Evolutionary conservation across 1,140 invertebrate genomes (phyloP).

Genomic region (Danaus melanippus): DNA sequence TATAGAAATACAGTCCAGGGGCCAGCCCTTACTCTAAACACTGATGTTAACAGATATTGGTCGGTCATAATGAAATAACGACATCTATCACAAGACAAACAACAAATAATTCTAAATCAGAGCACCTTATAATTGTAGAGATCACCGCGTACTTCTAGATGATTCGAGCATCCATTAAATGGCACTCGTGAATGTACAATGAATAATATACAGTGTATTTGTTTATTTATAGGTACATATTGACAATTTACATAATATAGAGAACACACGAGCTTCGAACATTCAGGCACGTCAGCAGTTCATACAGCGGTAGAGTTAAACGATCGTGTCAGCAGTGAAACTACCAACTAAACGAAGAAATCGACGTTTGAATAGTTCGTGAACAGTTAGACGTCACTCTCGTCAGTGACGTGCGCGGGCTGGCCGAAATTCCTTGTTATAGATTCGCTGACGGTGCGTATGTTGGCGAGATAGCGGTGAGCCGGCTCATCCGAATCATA

Average conservation of each 20-base stretch:
- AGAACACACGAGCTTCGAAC: slow-evolving; percentile 37
- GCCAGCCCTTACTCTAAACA: slow-evolving; percentile 53
- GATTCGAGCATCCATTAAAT: slow-evolving; percentile 55
- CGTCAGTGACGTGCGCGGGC: slow-evolving; percentile 76
- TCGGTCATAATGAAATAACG: slow-evolving; percentile 53
- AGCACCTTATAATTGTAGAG: slow-evolving; percentile 71
- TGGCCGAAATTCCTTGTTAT: slow-evolving; percentile 83
- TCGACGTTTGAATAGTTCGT: background rate
- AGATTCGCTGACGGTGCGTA: slow-evolving; percentile 81
- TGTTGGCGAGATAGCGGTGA: slow-evolving; percentile 83
- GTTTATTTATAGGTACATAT: slow-evolving; percentile 55
- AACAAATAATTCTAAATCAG: slow-evolving; percentile 65
- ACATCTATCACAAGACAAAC: slow-evolving; percentile 64
- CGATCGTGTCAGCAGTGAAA: no score
- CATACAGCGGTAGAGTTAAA: slow-evolving; percentile 7
- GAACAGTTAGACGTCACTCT: slow-evolving; percentile 71
- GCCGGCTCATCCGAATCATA: slow-evolving; percentile 89
- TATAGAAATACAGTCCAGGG: slow-evolving; percentile 37
- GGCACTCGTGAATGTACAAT: slow-evolving; percentile 55
- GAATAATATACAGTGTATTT: slow-evolving; percentile 55
- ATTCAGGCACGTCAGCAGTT: slow-evolving; percentile 43
- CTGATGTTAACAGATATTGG: slow-evolving; percentile 55
- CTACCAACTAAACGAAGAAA: background rate
- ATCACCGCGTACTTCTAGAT: slow-evolving; percentile 55
- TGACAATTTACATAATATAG: slow-evolving; percentile 54